phyloP scores from a whole-genome alignment of 1,140 invertebrate genomes.

The Sipha flava region DNA sequence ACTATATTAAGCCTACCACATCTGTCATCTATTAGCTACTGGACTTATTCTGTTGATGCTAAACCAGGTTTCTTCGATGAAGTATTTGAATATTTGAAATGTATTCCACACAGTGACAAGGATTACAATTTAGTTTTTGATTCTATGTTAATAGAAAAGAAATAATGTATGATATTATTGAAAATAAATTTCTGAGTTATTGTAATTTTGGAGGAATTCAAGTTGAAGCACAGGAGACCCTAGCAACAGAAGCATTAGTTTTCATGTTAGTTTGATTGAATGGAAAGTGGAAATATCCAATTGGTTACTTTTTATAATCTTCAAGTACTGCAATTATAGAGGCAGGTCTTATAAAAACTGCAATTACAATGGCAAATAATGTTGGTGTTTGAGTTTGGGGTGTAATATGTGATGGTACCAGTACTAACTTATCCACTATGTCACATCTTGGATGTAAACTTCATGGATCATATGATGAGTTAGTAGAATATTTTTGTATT shows the following conservation, averaged over 20 bases:
- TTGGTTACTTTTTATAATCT: not conserved
- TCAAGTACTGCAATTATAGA: not conserved
- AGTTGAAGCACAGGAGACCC: not conserved
- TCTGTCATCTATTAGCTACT: not conserved
- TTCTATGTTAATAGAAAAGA: not conserved
- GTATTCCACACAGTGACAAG: not conserved
- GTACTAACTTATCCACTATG: slow-evolving; percentile 5
- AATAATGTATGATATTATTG: not conserved
- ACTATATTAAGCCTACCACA: not conserved
- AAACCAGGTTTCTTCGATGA: not conserved
- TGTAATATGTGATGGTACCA: not conserved
- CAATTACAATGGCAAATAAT: not conserved
- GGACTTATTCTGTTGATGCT: not conserved
- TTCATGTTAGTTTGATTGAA: slow-evolving; percentile 1
- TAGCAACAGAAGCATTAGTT: slow-evolving; percentile 17
- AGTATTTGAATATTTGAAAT: not conserved
- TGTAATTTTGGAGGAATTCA: slow-evolving; percentile 13
- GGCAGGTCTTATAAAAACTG: not conserved
- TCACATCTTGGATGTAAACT: slow-evolving; percentile 4
- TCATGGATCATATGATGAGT: not conserved
- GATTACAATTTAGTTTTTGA: not conserved
- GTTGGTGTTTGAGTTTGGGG: not conserved
- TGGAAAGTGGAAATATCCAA: not conserved
- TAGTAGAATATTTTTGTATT: not conserved
- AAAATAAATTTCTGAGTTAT: not conserved